Evolutionary conservation across 2,888 invertebrate species (phyloP).

Genomic region (Apeira syringaria): DNA sequence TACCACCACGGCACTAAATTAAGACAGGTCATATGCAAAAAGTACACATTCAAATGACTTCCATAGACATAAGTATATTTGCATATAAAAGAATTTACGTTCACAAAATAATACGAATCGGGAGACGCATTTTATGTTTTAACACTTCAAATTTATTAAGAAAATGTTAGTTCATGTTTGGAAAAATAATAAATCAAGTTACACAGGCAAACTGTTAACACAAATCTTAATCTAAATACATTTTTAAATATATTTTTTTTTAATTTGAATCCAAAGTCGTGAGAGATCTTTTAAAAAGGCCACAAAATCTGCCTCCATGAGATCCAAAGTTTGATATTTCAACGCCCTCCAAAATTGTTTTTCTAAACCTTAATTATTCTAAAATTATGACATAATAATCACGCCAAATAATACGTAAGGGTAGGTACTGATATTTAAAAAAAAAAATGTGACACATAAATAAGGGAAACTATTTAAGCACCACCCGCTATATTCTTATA

Average conservation of each 20-base stretch:
- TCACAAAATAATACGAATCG: conserved; percentile 63
- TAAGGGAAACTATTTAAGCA: conserved; percentile 59
- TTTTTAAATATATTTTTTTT: conserved; percentile 46
- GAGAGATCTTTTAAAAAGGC: conserved; percentile 73
- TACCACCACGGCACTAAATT: too few species aligned
- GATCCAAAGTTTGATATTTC: conserved; percentile 75
- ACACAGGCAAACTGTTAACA: conserved; percentile 44
- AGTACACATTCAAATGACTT: conserved; percentile 40
- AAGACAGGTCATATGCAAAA: too few species aligned
- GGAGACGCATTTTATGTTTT: conserved; percentile 66
- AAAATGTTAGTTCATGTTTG: conserved; percentile 63
- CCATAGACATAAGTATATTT: conserved; percentile 65
- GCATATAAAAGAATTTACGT: conserved; percentile 55
- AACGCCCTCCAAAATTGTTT: conserved; percentile 56
- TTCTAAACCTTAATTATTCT: conserved; percentile 49
- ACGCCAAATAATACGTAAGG: conserved; percentile 73
- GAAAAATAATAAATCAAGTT: conserved; percentile 47
- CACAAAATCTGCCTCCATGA: conserved; percentile 61
- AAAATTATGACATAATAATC: conserved; percentile 46
- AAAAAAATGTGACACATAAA: conserved; percentile 27
- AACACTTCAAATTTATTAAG: conserved; percentile 50
- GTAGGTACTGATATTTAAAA: conserved; percentile 47
- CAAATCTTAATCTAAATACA: conserved; percentile 54
- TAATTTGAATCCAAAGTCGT: conserved; percentile 58
- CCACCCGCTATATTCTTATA: conserved; percentile 66